Evolutionary conservation across 2,113 vertebrate species (phyloP), one percentile per base, ranked within the genome.

Genomic region (Myodes glareolus): DNA sequence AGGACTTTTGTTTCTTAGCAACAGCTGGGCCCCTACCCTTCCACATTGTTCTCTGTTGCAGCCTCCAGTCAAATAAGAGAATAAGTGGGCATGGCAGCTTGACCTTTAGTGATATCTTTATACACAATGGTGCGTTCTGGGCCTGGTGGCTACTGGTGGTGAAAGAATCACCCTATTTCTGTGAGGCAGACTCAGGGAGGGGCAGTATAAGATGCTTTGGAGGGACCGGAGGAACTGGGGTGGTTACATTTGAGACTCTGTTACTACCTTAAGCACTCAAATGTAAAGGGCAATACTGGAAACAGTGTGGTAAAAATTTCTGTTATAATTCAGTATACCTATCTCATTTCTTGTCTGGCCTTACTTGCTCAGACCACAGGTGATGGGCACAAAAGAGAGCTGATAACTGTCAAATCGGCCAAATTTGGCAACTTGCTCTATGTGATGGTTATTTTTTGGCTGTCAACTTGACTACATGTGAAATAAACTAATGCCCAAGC

Each of bases 1-100:
- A 76, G 63, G 75, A 96, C 39, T 94, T 94, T 63, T 78, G 96
- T 96, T 90, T 97, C 96, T 97, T 97, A 96, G 97, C 96, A 98
- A 96, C 94, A 96, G 91, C 58, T 70, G 70, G 65, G 84, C 86
- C 21, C 88, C 84, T 90, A 39, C 25, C 68, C 92, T 84, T 89
- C 25, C 16, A 84, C 76, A 97, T 93, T 96, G 80, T 93, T 94
- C 87, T 78, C 82, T 88, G 78, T 55, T 88, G 95, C 65, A 84
- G 95, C 88, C 75, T 96, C 70, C 92, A 94, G 94, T 88, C 88
- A 95, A 95, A 93, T 77, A 95, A 93, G 87, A 81, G 47, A 81
- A 80, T 55, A 87, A 93, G 50, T 50, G 50, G 47, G 39, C 75
- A 72, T 11, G 29, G 42, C n/a, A 85, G 88, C 92, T 90, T 97